Conservation (phyloP, 1,140 invertebrate genomes). For the Gonioctena quinquepunctata region DNA sequence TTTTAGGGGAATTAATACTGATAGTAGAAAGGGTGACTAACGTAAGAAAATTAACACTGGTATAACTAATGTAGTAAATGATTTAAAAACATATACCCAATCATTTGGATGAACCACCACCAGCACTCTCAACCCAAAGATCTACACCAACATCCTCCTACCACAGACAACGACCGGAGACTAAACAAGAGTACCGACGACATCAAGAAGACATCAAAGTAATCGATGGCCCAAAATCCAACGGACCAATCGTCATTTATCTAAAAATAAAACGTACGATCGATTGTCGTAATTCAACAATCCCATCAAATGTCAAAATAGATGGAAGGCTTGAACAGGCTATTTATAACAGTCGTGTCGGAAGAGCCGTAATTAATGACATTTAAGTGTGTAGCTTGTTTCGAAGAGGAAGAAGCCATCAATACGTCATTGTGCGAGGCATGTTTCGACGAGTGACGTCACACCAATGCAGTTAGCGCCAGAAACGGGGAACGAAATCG, state of each 20-base stretch:
- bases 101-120: too few relatives aligned
- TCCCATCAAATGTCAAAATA: not conserved
- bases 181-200: too few relatives aligned
- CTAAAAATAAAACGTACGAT: not conserved
- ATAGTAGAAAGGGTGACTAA: too few relatives aligned
- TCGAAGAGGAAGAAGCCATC: not conserved
- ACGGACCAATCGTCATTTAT: not conserved
- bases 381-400: not conserved
- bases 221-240: not conserved
- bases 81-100: too few relatives aligned
- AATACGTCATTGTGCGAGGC: conserved; percentile 4
- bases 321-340: not conserved
- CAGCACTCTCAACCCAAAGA: too few relatives aligned
- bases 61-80: too few relatives aligned
- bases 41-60: too few relatives aligned
- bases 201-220: not conserved
- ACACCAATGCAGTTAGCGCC: not conserved
- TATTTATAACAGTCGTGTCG: not conserved
- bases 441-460: not conserved
- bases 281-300: not conserved
- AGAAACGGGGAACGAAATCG: not conserved
- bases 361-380: conserved; percentile 11
- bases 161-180: not conserved
- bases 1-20: too few relatives aligned
- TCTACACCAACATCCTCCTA: not conserved